Conservation (phyloP, 2,797 vertebrate genomes). For the Peromyscus aztecus region DNA sequence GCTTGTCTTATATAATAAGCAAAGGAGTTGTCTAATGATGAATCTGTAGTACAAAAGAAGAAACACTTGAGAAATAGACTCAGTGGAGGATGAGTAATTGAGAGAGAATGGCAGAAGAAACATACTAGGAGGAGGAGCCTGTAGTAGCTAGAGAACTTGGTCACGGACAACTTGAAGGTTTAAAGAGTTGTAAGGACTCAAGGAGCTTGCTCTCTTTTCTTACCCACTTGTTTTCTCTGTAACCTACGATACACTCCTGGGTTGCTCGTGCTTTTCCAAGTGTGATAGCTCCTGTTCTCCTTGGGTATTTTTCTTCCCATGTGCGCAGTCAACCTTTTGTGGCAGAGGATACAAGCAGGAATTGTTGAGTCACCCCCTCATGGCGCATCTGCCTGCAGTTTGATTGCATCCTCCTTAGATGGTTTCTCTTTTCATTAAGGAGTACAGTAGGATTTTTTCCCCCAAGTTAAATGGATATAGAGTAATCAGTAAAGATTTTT, state of each 20-base stretch:
- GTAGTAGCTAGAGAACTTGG: background rate
- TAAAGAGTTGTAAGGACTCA: background rate
- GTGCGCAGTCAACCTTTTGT: background rate
- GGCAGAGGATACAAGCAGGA: background rate
- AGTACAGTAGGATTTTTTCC: constrained; percentile 63
- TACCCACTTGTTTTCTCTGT: background rate
- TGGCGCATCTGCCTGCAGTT: constrained; percentile 59
- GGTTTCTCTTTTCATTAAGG: constrained; percentile 75
- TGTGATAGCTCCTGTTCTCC: background rate
- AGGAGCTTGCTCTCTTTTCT: background rate
- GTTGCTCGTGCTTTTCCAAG: background rate
- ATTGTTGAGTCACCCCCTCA: constrained; percentile 18
- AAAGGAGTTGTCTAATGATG: background rate
- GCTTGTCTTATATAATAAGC: background rate
- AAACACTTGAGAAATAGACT: background rate
- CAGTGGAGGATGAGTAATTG: background rate
- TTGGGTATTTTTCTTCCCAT: constrained; percentile 1
- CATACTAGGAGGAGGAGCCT: fast-evolving
- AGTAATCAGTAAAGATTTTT: constrained; percentile 82
- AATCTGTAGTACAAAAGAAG: background rate
- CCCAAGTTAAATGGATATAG: constrained; percentile 73
- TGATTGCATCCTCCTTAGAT: constrained; percentile 68
- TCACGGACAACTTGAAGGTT: background rate
- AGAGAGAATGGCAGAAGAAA: background rate
- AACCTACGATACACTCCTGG: background rate